Base-by-base conservation (phyloP, 2,888 invertebrate species). In the Phyllotreta cruciferae region DNA sequence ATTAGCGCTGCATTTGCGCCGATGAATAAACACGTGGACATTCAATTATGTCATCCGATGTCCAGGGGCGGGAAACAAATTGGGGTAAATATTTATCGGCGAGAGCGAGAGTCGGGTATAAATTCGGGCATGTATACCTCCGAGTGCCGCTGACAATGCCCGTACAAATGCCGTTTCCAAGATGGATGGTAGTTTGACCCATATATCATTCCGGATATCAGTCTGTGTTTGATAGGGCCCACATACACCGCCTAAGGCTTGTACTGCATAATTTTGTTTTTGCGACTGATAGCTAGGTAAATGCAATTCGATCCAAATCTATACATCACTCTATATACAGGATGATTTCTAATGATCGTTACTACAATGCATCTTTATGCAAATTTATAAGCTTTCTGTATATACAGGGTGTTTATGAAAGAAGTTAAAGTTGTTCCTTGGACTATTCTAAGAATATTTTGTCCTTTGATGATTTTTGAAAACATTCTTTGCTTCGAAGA, bases 191-290 rank as follows among this genome's bases (percentile, higher is more conserved):
- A 71, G 69, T 73, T 73, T 73, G 73, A 74, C 68, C 75, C 76
- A 79, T 79, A 78, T 76, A 79, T 79, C 79, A 79, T 78, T 75
- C 74, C 67, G 74, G 24, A 4, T 24, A 75, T 77, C 75, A 75
- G 76, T 73, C 78, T 79, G 78, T 72, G 71, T 71, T 69, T 77
- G 78, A 79, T 76, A 75, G 76, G 66, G 70, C 70, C 63, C 60
- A 50, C 45, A 60, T 39, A 54, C 54, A 55, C 60, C 47, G 62
- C 67, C 62, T 62, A 36, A 53, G 64, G 64, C 64, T 49, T 56
- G 54, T 50, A 9, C 41, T 50, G 58, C 58, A 58, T 58, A 58
- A 58, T 58, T 58, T 49, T 38, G 49, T 49, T 49, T 57, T 47
- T 57, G 56, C 41, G 5, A 6, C 41, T n/a, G n/a, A n/a, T n/a